Evolutionary conservation across 2,113 vertebrate genomes (phyloP), one percentile per base, ranked within the genome.

Genomic region (Nesoenas mayeri): DNA sequence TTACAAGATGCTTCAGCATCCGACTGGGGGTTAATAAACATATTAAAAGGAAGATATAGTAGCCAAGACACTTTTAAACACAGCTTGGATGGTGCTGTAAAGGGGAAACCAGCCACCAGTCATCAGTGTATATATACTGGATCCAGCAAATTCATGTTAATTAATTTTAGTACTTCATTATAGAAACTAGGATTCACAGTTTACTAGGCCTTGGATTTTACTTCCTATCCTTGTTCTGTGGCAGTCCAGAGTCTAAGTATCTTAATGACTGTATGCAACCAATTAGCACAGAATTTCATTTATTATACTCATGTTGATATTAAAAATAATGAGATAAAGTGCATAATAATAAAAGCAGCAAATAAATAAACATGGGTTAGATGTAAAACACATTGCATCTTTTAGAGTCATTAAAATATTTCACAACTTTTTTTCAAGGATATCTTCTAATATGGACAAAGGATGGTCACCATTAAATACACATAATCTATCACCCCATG

Each of bases 151-250:
- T 65, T 82, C 28, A 61, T 50, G 14, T 47, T 67, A 91, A 93
- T 89, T 93, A 93, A 72, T 85, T 91, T 94, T 61, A 57, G 18
- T 69, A 88, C 70, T 89, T 95, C 57, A 85, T 88, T 93, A 89
- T 82, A 75, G 53, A 69, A 75, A 71, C 17, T 11, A 40, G 61
- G 53, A 74, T 67, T 93, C 58, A 6, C n/a, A 86, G 21, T 36
- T 91, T 80, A 95, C 58, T 47, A 51, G 47, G 25, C 38, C 26
- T 85, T 86, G 36, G 26, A 83, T 83, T 85, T 93, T 79, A 67
- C 31, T 86, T 80, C n/a, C 72, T 20, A 67, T 74, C 56, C 16
- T 58, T 75, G 19, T 88, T 25, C 71, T 70, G 58, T 69, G 28
- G n/a, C 25, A 79, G 79, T 75, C 28, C 40, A 40, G 78, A 60